phyloP scores from a whole-genome alignment of 2,113 vertebrate species.

The Pluvialis apricaria region DNA sequence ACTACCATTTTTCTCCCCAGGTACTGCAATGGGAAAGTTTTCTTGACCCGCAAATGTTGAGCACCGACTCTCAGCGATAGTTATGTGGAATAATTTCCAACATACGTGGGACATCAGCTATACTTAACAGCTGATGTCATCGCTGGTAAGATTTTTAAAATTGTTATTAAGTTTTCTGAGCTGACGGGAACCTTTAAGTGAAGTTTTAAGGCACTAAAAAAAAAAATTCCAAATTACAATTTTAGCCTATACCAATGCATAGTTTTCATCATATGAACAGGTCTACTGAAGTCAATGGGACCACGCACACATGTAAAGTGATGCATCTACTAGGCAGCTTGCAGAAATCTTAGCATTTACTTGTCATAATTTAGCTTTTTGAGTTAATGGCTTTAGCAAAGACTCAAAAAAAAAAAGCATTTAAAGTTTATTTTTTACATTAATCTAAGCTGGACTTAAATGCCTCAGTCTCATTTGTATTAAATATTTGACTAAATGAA shows the following conservation, averaged over 20 bases:
- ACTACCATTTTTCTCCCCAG: not conserved
- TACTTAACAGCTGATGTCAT: not conserved
- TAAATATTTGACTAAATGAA: not conserved
- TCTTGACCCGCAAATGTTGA: not conserved
- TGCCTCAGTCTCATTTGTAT: not conserved
- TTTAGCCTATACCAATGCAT: not conserved
- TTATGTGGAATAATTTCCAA: not conserved
- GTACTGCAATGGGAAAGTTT: not conserved
- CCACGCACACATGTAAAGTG: fast-evolving
- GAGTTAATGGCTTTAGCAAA: not conserved
- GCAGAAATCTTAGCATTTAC: not conserved
- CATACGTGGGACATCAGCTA: not conserved
- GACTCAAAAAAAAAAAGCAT: not conserved
- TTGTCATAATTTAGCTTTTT: not conserved
- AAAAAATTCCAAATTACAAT: not conserved
- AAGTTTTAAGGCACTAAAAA: not conserved
- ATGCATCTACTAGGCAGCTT: not conserved
- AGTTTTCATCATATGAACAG: not conserved
- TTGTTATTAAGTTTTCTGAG: not conserved
- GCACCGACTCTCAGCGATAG: not conserved
- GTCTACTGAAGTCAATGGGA: not conserved
- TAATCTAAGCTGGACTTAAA: not conserved
- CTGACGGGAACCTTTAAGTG: not conserved
- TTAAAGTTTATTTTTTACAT: not conserved
- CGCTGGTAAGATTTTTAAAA: not conserved